Evolutionary conservation across 2,113 vertebrate species (phyloP).

Genomic region (Peromyscus maniculatus): DNA sequence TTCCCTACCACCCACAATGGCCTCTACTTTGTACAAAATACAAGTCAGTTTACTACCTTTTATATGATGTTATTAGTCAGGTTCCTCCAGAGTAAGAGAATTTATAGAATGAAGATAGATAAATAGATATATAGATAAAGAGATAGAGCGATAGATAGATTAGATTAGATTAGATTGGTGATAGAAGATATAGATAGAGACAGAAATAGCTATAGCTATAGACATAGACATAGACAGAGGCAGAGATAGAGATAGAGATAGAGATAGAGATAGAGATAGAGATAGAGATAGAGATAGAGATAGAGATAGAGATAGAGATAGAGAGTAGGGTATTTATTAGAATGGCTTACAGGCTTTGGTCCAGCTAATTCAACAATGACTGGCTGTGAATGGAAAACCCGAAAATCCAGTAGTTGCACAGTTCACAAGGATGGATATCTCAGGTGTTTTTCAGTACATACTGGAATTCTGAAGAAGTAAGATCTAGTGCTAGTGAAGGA

Average conservation of each 20-base stretch:
- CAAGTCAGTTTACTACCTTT: background rate
- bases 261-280: background rate
- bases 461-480: background rate
- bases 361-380: background rate
- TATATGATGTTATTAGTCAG: background rate
- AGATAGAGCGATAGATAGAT: background rate
- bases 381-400: background rate
- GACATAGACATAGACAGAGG: background rate
- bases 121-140: background rate
- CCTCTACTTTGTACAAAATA: background rate
- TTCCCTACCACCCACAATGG: background rate
- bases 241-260: rapidly evolving
- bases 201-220: too few species aligned
- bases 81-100: background rate
- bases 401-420: background rate
- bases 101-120: background rate
- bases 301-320: background rate
- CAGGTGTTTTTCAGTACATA: background rate
- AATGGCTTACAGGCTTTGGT: background rate
- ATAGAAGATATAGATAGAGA: background rate
- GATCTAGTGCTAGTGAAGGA: background rate
- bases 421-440: background rate
- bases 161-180: too few species aligned
- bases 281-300: background rate
- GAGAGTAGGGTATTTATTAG: background rate